These are phyloP conservation scores for Diadegma fenestrale DNA, from an alignment of 2,888 invertebrate species.

Conservation along the genomic window DNA sequence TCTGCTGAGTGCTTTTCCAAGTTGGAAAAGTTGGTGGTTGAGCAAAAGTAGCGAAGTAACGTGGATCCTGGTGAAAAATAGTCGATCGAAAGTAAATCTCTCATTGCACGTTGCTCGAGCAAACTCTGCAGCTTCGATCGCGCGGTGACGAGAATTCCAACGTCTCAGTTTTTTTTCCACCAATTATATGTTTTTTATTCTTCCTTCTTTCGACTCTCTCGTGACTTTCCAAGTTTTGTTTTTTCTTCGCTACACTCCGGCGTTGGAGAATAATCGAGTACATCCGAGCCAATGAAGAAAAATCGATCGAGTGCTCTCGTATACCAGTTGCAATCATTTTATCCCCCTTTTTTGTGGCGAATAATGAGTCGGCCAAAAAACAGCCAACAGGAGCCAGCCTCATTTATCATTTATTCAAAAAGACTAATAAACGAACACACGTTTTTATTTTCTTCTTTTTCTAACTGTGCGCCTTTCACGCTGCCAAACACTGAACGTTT, in stretches of 20 bases:
- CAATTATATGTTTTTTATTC: constrained; percentile 7
- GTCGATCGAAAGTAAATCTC: constrained; percentile 27
- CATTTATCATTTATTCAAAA: background rate
- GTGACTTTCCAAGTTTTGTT: constrained; percentile 6
- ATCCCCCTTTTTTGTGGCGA: background rate
- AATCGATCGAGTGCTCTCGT: constrained; percentile 10
- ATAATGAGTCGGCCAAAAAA: background rate
- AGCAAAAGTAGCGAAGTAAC: constrained; percentile 1
- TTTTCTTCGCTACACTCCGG: constrained; percentile 13
- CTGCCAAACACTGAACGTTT: background rate
- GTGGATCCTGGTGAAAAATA: constrained; percentile 37
- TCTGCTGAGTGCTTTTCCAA: constrained; percentile 31
- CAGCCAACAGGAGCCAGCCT: background rate
- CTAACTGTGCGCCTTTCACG: background rate
- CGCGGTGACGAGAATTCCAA: constrained; percentile 17
- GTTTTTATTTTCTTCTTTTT: background rate
- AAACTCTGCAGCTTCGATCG: background rate
- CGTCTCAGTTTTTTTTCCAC: background rate
- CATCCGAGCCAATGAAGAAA: constrained; percentile 24
- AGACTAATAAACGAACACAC: background rate
- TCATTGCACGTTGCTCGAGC: background rate
- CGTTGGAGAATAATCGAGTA: constrained; percentile 27
- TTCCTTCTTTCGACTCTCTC: background rate
- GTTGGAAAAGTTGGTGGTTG: constrained; percentile 26
- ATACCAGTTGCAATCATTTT: too few species aligned